Conservation (phyloP, 2,888 invertebrate species). For the Hedya salicella region DNA sequence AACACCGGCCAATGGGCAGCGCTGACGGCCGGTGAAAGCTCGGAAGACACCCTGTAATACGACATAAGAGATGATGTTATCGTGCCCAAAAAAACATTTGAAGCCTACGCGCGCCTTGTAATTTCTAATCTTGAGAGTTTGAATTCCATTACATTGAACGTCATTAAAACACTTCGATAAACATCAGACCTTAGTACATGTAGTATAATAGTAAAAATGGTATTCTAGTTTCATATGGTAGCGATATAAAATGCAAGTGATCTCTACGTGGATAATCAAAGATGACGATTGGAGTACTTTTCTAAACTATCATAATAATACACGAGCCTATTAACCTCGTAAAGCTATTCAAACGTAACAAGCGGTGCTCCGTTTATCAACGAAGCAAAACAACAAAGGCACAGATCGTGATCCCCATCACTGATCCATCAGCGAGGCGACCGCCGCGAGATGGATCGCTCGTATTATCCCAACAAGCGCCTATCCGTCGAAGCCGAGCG, state of each 20-base stretch:
- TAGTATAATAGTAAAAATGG: conserved; percentile 30
- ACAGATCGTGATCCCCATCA: conserved; percentile 79
- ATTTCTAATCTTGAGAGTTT: conserved; percentile 56
- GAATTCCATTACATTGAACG: conserved; percentile 61
- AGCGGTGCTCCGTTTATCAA: conserved; percentile 74
- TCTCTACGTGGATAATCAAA: conserved; percentile 22
- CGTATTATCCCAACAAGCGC: conserved; percentile 77
- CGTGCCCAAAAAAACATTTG: conserved; percentile 61
- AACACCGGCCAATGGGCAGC: conserved; percentile 76
- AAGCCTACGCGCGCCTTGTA: conserved; percentile 73
- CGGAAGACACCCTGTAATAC: conserved; percentile 71
- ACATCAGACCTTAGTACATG: conserved; percentile 50
- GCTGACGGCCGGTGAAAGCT: conserved; percentile 80
- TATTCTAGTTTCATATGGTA: background rate
- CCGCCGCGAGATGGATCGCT: conserved; percentile 77
- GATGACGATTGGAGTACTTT: conserved; percentile 50
- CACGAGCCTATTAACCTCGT: conserved; percentile 68
- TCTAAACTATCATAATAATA: conserved; percentile 60
- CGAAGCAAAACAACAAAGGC: conserved; percentile 77
- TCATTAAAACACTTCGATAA: conserved; percentile 62
- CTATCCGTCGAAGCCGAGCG: conserved; percentile 56
- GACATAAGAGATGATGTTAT: conserved; percentile 73
- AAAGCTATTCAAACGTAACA: conserved; percentile 77
- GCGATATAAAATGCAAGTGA: conserved; percentile 19
- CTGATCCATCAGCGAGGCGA: conserved; percentile 74